phyloP scores from a whole-genome alignment of 2,113 vertebrate genomes.

The Archocentrus centrarchus region DNA sequence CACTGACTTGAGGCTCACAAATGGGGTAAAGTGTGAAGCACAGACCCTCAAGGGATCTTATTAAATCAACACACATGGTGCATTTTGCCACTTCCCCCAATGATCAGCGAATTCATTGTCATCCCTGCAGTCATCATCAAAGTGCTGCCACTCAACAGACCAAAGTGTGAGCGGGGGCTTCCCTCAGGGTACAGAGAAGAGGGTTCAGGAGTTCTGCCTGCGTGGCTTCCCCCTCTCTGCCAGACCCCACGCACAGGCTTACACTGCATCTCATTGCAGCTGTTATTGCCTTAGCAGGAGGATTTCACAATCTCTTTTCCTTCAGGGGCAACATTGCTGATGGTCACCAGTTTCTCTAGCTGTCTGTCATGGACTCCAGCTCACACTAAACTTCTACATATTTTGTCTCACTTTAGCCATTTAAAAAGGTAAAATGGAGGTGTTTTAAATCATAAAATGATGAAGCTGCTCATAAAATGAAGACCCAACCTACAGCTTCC shows the following conservation, averaged over 20 bases:
- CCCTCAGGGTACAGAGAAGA: constrained; percentile 32
- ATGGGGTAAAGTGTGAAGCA: constrained; percentile 38
- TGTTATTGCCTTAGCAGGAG: constrained; percentile 4
- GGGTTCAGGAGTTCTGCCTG: constrained; percentile 24
- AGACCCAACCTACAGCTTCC: not conserved
- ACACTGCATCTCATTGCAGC: constrained; percentile 32
- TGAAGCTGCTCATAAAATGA: not conserved
- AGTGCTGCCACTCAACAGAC: constrained; percentile 65
- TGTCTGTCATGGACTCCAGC: not conserved
- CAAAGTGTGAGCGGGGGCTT: constrained; percentile 2
- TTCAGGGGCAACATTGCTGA: constrained; percentile 28
- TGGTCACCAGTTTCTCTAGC: constrained; percentile 10
- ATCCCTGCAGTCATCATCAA: constrained; percentile 50
- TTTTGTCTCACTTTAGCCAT: not conserved
- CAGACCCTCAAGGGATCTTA: constrained; percentile 61
- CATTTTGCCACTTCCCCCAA: constrained; percentile 41
- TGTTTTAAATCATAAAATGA: not conserved
- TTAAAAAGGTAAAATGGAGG: not conserved
- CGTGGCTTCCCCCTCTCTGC: not conserved
- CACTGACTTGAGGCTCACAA: constrained; percentile 40
- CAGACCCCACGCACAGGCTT: constrained; percentile 10
- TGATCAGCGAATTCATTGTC: constrained; percentile 56
- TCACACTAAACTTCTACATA: not conserved
- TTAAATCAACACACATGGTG: constrained; percentile 61
- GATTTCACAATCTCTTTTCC: constrained; percentile 18